phyloP scores from a whole-genome alignment of 2,113 vertebrate species.

The Tachysurus vachellii region DNA sequence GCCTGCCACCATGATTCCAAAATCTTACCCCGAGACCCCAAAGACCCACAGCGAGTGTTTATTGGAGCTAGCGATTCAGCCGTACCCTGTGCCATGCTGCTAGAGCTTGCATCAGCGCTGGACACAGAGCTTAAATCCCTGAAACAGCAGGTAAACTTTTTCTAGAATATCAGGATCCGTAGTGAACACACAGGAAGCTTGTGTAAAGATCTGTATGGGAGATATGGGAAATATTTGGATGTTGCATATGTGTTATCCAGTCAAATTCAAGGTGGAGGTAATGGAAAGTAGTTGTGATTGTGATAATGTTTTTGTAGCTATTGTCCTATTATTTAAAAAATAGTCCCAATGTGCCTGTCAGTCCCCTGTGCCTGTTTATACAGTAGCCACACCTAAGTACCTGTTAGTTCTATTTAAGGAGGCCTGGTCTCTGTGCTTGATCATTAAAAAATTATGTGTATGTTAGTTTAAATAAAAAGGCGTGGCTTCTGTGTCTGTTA shows the following conservation, averaged over 20 bases:
- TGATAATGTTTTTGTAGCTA: not conserved
- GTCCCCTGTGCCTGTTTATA: not conserved
- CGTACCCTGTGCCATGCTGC: conserved; percentile 82
- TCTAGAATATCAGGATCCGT: not conserved
- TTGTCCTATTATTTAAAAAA: not conserved
- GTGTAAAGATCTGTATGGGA: not conserved
- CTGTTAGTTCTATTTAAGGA: not conserved
- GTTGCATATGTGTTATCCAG: not conserved
- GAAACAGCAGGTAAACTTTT: conserved; percentile 73
- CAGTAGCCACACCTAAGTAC: not conserved
- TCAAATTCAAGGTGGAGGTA: not conserved
- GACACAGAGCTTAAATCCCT: conserved; percentile 71
- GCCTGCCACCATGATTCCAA: conserved; percentile 92
- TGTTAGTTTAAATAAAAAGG: not conserved
- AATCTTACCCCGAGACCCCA: conserved; percentile 66
- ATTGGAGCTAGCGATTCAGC: conserved; percentile 88
- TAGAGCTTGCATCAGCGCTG: conserved; percentile 80
- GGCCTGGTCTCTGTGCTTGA: not conserved
- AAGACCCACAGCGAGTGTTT: conserved; percentile 66
- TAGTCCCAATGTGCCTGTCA: not conserved
- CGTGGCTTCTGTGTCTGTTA: not conserved
- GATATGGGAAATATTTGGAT: not conserved
- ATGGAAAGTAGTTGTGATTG: not conserved
- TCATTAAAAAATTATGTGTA: not conserved
- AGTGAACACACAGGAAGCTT: not conserved